Conservation (phyloP, 2,888 invertebrate species). For the Malthinus seriepunctatus region DNA sequence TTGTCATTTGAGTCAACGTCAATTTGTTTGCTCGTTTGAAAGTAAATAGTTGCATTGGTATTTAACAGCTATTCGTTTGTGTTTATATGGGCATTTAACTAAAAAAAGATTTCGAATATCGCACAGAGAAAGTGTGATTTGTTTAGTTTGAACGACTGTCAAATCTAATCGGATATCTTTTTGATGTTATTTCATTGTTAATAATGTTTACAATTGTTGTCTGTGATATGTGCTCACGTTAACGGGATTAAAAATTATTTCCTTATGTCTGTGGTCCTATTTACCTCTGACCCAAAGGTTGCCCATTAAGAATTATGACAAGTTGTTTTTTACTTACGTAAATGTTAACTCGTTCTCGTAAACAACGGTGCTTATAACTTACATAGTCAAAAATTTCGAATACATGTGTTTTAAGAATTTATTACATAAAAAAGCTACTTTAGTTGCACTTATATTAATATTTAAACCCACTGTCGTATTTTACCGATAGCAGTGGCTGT, state of each 20-base stretch:
- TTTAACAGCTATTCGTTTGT: conserved; percentile 1
- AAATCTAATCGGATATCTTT: too few relatives aligned
- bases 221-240: conserved; percentile 8
- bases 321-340: too few relatives aligned
- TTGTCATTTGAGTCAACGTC: conserved; percentile 13
- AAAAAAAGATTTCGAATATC: conserved; percentile 8
- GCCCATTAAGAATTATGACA: background rate
- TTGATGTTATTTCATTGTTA: too few relatives aligned
- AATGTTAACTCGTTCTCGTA: too few relatives aligned
- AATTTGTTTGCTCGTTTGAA: conserved; percentile 20
- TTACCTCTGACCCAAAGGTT: conserved; percentile 24
- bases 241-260: conserved; percentile 23
- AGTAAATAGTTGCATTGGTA: conserved; percentile 20
- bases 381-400: too few relatives aligned
- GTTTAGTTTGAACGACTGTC: conserved; percentile 18
- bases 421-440: too few relatives aligned
- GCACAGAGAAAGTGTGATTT: conserved; percentile 22
- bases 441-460: too few relatives aligned
- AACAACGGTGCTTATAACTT: too few relatives aligned
- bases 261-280: conserved; percentile 23
- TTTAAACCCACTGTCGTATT: too few relatives aligned
- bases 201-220: too few relatives aligned
- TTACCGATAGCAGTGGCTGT: too few relatives aligned
- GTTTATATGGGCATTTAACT: conserved; percentile 21
- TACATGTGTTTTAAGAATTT: too few relatives aligned